A percentile compares a stretch with the other conserved stretches of the same genome.
phyloP scores from a whole-genome alignment of 2,113 vertebrate species.

The Xenus cinereus region DNA sequence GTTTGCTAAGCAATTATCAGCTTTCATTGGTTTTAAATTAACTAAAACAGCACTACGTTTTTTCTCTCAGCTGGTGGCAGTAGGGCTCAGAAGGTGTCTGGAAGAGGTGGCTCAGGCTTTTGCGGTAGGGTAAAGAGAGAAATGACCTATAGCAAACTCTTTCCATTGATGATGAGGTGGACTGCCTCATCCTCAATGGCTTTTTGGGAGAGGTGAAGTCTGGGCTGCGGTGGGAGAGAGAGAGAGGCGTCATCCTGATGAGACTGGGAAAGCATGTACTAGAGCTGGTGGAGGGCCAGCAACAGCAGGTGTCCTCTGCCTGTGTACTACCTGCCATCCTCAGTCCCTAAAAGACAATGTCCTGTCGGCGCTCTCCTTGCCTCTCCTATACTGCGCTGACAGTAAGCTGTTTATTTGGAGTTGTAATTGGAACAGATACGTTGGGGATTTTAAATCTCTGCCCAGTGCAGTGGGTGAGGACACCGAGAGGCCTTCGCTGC shows the following conservation, averaged over 20 bases:
- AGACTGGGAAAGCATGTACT: not conserved
- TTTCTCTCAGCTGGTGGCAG: not conserved
- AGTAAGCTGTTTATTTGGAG: not conserved
- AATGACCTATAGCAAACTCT: not conserved
- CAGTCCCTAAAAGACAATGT: not conserved
- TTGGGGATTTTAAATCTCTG: not conserved
- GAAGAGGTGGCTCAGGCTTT: not conserved
- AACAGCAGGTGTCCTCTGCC: not conserved
- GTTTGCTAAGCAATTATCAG: conserved; percentile 1
- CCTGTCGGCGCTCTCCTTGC: not conserved
- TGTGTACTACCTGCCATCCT: not conserved
- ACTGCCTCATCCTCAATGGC: not conserved
- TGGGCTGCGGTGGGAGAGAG: not conserved
- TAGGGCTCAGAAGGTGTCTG: not conserved
- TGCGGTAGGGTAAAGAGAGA: not conserved
- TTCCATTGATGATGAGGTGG: not conserved
- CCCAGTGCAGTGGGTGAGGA: not conserved
- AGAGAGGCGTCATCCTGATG: not conserved
- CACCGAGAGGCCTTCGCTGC: not conserved
- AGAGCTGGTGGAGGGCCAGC: not conserved
- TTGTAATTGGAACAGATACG: not conserved
- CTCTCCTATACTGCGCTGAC: not conserved
- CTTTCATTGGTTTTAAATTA: conserved; percentile 29
- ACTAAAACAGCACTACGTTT: not conserved
- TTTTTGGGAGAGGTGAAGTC: not conserved